Evolutionary conservation across 2,797 vertebrate species (phyloP).

Genomic region (Cyclura pinguis): DNA sequence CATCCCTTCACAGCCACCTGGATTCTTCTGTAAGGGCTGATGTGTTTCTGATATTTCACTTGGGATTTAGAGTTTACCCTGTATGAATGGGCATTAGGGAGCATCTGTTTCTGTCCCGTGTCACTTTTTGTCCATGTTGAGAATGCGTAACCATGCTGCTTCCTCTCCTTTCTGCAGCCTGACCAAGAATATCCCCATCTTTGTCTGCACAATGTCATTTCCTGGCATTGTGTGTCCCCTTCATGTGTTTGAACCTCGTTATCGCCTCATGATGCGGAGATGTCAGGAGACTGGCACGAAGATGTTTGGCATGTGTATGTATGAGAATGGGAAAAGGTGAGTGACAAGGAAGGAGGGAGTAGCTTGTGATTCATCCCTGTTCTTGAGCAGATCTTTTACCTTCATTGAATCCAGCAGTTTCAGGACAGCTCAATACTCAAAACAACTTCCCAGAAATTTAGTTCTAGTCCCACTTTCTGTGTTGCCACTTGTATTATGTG

Average conservation of each 20-base stretch:
- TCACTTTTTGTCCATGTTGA: neutral
- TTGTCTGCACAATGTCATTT: constrained; percentile 92
- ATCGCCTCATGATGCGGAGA: constrained; percentile 93
- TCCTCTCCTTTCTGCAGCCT: constrained; percentile 77
- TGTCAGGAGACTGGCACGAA: constrained; percentile 93
- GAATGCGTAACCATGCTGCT: neutral
- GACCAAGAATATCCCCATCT: constrained; percentile 90
- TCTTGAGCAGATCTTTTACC: neutral
- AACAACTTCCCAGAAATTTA: neutral
- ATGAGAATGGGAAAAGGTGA: constrained; percentile 90
- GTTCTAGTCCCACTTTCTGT: neutral
- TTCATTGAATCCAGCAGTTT: neutral
- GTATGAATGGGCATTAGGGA: too few species aligned
- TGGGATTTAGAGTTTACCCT: neutral
- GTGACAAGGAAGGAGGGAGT: neutral
- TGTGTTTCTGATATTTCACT: neutral
- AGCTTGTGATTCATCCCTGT: neutral
- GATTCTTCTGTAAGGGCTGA: neutral
- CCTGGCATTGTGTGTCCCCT: constrained; percentile 90
- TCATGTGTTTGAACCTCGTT: constrained; percentile 92
- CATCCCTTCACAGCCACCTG: neutral
- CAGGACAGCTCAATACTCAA: neutral
- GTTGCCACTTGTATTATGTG: neutral
- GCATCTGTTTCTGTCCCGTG: too few species aligned
- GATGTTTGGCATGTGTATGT: constrained; percentile 93